Conservation (phyloP, 2,888 invertebrate genomes). For the Caenorhabditis drosophilae region DNA sequence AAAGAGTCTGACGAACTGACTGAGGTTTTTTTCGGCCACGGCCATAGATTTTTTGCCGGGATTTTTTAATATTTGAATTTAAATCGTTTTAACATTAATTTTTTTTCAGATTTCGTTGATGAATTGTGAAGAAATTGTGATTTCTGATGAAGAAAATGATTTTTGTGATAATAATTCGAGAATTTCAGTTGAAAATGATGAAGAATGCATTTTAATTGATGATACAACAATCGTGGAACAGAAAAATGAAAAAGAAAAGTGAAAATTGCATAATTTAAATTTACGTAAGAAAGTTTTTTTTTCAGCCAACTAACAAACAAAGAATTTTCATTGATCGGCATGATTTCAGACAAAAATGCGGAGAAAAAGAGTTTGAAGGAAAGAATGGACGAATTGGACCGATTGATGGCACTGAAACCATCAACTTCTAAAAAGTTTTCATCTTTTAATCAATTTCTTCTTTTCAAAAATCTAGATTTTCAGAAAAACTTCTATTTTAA, state of each 20-base stretch:
- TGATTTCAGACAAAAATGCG: neutral
- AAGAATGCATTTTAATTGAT: slow-evolving; percentile 28
- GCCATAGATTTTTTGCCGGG: neutral
- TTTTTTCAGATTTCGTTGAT: slow-evolving; percentile 1
- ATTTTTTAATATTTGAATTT: neutral
- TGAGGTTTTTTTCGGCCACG: neutral
- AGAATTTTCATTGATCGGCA: slow-evolving; percentile 1
- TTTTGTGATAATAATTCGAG: neutral
- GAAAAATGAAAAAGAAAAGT: slow-evolving; percentile 6
- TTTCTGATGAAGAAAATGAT: slow-evolving; percentile 15
- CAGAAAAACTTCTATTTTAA: too few relatives aligned
- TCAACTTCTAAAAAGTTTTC: too few relatives aligned
- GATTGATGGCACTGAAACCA: too few relatives aligned
- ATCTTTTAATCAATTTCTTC: too few relatives aligned
- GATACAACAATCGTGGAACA: slow-evolving; percentile 14
- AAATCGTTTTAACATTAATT: neutral
- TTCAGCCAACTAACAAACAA: neutral
- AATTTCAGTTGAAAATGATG: neutral
- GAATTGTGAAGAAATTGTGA: slow-evolving; percentile 13
- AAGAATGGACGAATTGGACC: slow-evolving; percentile 13
- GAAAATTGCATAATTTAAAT: neutral
- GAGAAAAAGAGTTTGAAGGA: neutral
- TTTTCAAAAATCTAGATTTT: too few relatives aligned
- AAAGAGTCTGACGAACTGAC: too few relatives aligned
- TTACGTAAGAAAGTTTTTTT: too few relatives aligned